Conservation (phyloP, 2,113 vertebrate genomes). For the Pterocles burchelli region DNA sequence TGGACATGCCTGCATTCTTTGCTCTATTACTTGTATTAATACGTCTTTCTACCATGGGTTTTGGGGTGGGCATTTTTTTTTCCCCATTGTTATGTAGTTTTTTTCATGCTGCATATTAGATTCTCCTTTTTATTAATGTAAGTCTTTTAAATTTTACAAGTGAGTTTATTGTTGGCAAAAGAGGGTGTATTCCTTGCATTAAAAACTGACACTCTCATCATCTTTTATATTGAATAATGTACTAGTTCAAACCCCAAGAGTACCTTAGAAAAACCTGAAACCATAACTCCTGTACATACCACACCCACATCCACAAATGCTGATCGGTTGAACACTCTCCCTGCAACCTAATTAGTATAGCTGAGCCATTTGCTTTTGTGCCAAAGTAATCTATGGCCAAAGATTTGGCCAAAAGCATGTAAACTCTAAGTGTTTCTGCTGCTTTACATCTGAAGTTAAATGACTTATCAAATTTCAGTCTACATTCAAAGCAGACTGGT, state of each 20-base stretch:
- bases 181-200: background rate
- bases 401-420: background rate
- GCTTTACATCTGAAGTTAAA: background rate
- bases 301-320: background rate
- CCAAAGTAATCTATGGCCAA: background rate
- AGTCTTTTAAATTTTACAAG: background rate
- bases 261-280: background rate
- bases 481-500: accelerated
- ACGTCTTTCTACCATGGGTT: background rate
- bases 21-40: background rate
- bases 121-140: background rate
- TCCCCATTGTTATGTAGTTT: background rate
- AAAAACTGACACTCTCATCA: background rate
- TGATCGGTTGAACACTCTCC: background rate
- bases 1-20: background rate
- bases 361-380: background rate
- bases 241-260: background rate
- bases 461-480: background rate
- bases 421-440: background rate
- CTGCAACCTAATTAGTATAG: background rate
- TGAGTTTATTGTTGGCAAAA: background rate
- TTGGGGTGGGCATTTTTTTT: background rate
- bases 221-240: background rate
- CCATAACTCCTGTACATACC: background rate
- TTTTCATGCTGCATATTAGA: background rate